Evolutionary conservation across 2,113 vertebrate genomes (phyloP).

Genomic region (Tautogolabrus adspersus): DNA sequence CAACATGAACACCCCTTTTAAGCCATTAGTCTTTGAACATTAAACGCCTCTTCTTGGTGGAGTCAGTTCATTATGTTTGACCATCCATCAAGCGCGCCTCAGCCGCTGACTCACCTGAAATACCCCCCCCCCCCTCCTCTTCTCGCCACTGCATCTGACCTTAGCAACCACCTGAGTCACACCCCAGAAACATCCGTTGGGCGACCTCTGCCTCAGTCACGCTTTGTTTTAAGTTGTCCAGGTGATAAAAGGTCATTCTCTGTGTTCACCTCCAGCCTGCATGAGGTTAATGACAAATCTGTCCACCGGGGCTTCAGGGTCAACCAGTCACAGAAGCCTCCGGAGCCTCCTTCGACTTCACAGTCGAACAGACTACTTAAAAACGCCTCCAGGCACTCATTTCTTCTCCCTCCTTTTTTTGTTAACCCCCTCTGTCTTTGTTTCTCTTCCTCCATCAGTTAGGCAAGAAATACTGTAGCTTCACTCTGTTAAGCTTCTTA

Average conservation of each 20-base stretch:
- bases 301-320: constrained; percentile 50
- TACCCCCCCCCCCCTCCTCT: not conserved
- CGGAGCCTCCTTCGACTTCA: constrained; percentile 52
- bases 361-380: constrained; percentile 40
- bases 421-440: constrained; percentile 42
- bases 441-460: constrained; percentile 67
- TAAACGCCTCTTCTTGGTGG: constrained; percentile 21
- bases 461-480: constrained; percentile 73
- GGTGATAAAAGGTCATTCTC: constrained; percentile 64
- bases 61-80: constrained; percentile 37
- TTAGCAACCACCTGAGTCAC: constrained; percentile 58
- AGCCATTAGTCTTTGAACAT: constrained; percentile 42
- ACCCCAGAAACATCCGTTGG: constrained; percentile 43
- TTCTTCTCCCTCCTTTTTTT: constrained; percentile 13
- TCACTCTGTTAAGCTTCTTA: constrained; percentile 78
- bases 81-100: constrained; percentile 43
- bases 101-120: constrained; percentile 55
- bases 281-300: constrained; percentile 71
- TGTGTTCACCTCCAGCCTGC: constrained; percentile 52
- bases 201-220: constrained; percentile 40
- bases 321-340: constrained; percentile 47
- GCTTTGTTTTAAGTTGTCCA: constrained; percentile 68
- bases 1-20: not conserved
- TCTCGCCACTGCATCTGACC: constrained; percentile 48
- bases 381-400: constrained; percentile 50